Evolutionary conservation across 2,113 vertebrate species (phyloP), one percentile per base, ranked within the genome.

Genomic region (Tonatia bakeri): DNA sequence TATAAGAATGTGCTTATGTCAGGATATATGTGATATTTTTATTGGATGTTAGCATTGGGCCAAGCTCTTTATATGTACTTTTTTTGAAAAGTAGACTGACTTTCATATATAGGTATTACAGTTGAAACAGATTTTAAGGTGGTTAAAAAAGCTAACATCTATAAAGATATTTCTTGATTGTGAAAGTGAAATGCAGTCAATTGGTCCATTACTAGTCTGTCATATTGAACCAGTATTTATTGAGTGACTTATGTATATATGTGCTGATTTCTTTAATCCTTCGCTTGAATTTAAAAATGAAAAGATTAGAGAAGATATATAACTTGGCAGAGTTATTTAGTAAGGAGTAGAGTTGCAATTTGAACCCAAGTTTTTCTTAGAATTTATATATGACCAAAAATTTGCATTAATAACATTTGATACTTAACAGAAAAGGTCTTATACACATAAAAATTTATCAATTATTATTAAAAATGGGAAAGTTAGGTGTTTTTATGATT

Each of bases 1-100:
- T 83, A n/a, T 86, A 45, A 82, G 64, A 79, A 20, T 45, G 13
- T 84, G 17, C 50, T 79, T 56, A 24, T 95, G 7, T 91, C 45
- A 65, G 67, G 17, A 80, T 94, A n/a, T 79, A 14, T 15, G 31
- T 50, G 64, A 10, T 47, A 10, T 69, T 86, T 59, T 94, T 95
- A 64, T 31, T 69, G n/a, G 8, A 72, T 82, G 19, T 50, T 77
- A 77, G 31, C 7, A n/a, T 80, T 70, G 69, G 22, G 67, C 22
- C 26, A 90, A 79, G 9, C 24, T 81, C 24, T 91, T 76, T 80
- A 15, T 87, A 14, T 79, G 20, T 91, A 45, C 94, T 79, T 87
- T 94, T 22, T 87, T 65, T 93, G 90, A 95, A 95, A 91, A 77
- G 85, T 67, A 88, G 16, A 85, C 43, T 94, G 33, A 26, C 31